Evolutionary conservation across 1,140 invertebrate genomes (phyloP).

Genomic region (Dolichoris vasculosae): DNA sequence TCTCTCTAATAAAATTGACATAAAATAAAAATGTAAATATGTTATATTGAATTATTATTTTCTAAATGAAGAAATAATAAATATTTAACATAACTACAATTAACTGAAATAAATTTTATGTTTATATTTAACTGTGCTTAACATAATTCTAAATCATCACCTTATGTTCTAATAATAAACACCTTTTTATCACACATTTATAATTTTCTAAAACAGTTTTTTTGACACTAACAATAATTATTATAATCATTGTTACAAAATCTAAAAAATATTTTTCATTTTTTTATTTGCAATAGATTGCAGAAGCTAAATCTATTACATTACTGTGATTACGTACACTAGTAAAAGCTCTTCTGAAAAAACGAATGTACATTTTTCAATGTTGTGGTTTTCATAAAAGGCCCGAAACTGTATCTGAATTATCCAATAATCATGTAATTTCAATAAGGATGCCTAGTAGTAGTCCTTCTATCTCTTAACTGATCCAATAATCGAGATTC

Average conservation of each 20-base stretch:
- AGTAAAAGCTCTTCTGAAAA: neutral
- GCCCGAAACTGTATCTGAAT: neutral
- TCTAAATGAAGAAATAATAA: neutral
- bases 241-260: neutral
- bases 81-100: neutral
- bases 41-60: neutral
- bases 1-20: neutral
- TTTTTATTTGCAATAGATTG: neutral
- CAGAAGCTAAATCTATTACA: neutral
- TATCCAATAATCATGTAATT: neutral
- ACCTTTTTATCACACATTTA: no score
- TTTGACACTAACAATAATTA: neutral
- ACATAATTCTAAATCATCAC: neutral
- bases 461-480: neutral
- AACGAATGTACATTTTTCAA: neutral
- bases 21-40: neutral
- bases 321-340: neutral
- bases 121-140: no score
- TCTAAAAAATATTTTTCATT: neutral
- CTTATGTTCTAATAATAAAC: neutral
- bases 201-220: neutral
- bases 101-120: neutral
- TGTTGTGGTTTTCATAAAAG: neutral
- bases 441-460: neutral
- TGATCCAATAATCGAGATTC: neutral